Conservation (phyloP, 2,113 vertebrate genomes). For the Columba livia region DNA sequence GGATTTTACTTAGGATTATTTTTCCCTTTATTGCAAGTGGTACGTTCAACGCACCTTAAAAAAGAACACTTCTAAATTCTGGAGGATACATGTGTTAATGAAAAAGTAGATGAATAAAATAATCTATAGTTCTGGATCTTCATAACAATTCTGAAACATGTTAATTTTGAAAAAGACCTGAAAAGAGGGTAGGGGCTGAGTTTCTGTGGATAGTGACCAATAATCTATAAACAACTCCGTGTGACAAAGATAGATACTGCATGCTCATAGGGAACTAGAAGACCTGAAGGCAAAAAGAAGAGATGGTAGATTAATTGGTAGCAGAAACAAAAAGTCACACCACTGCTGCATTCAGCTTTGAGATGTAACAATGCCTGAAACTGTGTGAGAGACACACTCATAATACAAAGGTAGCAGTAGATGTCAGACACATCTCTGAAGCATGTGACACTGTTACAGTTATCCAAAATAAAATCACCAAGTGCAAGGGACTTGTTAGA, state of each 20-base stretch:
- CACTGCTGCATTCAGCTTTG: not conserved
- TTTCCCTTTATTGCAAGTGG: not conserved
- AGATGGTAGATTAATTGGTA: constrained; percentile 39
- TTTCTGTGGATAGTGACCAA: not conserved
- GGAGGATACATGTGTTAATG: not conserved
- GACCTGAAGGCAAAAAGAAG: not conserved
- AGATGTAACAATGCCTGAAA: constrained; percentile 14
- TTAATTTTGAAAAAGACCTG: not conserved
- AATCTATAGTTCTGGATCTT: not conserved
- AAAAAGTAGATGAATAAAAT: not conserved
- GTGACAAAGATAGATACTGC: not conserved
- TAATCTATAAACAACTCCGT: constrained; percentile 23
- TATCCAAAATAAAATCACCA: constrained; percentile 34
- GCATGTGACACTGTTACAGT: not conserved
- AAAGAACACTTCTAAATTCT: not conserved
- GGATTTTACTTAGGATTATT: not conserved
- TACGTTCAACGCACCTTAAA: not conserved
- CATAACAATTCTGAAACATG: not conserved
- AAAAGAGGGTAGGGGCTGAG: not conserved
- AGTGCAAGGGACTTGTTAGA: not conserved
- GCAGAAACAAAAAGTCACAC: constrained; percentile 18
- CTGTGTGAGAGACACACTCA: not conserved
- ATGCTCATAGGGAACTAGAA: not conserved
- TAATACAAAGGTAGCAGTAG: not conserved
- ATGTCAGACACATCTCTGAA: constrained; percentile 1